Conservation (phyloP, 2,113 vertebrate genomes). For the Sminthopsis crassicaudata region DNA sequence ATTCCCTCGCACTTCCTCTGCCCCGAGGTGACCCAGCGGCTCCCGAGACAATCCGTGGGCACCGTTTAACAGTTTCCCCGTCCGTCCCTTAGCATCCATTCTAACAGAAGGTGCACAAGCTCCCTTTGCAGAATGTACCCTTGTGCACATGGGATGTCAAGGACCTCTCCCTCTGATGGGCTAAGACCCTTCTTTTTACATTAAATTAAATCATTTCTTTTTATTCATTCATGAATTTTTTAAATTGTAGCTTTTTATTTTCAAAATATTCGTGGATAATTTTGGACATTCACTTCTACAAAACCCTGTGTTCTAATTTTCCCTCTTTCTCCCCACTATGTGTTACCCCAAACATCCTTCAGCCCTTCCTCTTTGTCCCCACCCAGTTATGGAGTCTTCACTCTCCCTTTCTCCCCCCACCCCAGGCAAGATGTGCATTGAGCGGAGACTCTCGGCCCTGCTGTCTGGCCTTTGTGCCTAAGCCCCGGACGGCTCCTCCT, state of each 20-base stretch:
- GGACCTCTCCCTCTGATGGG: background rate
- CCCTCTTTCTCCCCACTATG: no score
- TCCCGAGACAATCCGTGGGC: background rate
- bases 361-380: no score
- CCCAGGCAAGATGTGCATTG: constrained; percentile 94
- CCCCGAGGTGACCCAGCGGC: background rate
- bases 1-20: background rate
- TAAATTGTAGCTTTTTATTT: no score
- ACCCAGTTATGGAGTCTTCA: background rate
- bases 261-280: no score
- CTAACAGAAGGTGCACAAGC: background rate
- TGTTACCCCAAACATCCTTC: no score
- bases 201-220: no score
- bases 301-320: background rate
- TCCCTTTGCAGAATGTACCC: background rate
- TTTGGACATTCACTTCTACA: no score
- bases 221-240: no score
- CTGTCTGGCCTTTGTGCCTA: constrained; percentile 85
- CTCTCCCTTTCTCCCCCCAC: background rate
- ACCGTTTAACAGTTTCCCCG: background rate
- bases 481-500: constrained; percentile 49
- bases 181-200: background rate
- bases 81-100: background rate
- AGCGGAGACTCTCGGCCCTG: constrained; percentile 91
- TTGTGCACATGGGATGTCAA: background rate